Evolutionary conservation across 2,888 invertebrate genomes (phyloP).

Genomic region (Priapulus caudatus): DNA sequence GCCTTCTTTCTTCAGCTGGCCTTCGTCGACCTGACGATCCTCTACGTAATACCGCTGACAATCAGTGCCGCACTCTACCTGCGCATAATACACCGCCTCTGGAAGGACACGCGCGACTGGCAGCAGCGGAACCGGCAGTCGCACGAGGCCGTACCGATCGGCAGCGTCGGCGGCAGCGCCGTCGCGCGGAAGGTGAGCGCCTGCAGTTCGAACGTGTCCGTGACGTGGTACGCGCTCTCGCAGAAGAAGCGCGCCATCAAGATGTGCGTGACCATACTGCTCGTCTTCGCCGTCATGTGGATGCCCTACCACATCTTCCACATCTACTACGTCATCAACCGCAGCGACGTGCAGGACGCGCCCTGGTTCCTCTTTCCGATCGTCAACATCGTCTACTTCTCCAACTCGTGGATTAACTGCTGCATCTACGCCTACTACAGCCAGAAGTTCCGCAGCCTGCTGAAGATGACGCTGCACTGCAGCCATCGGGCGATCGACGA

Average conservation of each 20-base stretch:
- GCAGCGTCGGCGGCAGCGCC: background rate
- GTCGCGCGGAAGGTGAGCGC: no score
- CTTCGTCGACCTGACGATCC: background rate
- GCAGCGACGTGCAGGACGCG: background rate
- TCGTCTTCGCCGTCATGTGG: background rate
- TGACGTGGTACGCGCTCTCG: background rate
- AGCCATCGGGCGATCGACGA: no score
- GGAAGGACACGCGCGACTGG: background rate
- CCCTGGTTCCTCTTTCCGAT: background rate
- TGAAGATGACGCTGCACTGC: background rate
- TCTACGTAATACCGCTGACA: background rate
- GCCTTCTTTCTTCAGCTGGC: background rate
- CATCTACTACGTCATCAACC: background rate
- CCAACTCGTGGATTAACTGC: background rate
- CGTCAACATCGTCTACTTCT: conserved; percentile 1
- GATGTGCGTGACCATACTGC: background rate
- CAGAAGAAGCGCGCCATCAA: conserved; percentile 3
- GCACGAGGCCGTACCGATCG: background rate
- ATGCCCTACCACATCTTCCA: background rate
- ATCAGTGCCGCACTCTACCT: background rate
- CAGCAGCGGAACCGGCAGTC: background rate
- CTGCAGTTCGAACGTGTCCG: background rate
- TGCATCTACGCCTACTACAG: background rate
- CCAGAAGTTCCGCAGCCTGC: background rate
- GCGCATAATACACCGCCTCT: background rate